Conservation (phyloP, 92 coral and sea anemone genomes). For the Galaxea fascicularis region DNA sequence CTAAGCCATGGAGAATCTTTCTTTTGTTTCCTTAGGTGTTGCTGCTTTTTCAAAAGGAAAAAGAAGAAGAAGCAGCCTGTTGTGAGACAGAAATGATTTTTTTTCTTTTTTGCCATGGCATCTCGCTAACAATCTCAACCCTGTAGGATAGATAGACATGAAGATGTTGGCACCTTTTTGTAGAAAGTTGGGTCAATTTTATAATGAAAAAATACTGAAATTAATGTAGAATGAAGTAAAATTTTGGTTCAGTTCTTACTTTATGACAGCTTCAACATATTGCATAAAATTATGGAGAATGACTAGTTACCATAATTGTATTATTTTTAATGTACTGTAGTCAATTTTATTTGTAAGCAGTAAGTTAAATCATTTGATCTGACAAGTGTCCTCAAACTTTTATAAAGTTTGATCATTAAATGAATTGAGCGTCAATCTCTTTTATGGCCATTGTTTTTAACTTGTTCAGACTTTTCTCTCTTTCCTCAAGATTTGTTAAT, state of each 20-base stretch:
- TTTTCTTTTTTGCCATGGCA: background rate
- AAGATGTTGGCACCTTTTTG: slow-evolving; percentile 35
- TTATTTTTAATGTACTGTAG: slow-evolving; percentile 32
- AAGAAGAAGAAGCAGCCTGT: slow-evolving; percentile 93
- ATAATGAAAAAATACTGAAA: slow-evolving; percentile 41
- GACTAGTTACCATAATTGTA: slow-evolving; percentile 10
- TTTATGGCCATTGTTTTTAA: background rate
- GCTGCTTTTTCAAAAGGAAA: slow-evolving; percentile 95
- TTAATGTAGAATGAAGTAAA: slow-evolving; percentile 19
- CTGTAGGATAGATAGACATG: slow-evolving; percentile 6
- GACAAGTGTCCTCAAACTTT: slow-evolving; percentile 5
- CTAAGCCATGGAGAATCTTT: background rate
- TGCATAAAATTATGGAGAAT: slow-evolving; percentile 22
- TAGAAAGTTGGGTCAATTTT: slow-evolving; percentile 47
- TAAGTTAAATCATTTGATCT: background rate
- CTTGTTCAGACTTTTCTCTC: background rate
- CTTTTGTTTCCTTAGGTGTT: slow-evolving; percentile 75
- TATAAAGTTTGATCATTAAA: slow-evolving; percentile 16
- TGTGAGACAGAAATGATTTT: slow-evolving; percentile 81
- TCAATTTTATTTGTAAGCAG: slow-evolving; percentile 22
- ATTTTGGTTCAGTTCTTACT: slow-evolving; percentile 17
- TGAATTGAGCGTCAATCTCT: slow-evolving; percentile 9
- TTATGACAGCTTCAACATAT: slow-evolving; percentile 12
- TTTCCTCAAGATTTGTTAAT: background rate
- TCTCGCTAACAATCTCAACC: slow-evolving; percentile 1